A percentile compares a stretch with the other conserved stretches of the same genome.
Conservation (phyloP, 1,140 invertebrate species). For the Protaetia brevitarsis region DNA sequence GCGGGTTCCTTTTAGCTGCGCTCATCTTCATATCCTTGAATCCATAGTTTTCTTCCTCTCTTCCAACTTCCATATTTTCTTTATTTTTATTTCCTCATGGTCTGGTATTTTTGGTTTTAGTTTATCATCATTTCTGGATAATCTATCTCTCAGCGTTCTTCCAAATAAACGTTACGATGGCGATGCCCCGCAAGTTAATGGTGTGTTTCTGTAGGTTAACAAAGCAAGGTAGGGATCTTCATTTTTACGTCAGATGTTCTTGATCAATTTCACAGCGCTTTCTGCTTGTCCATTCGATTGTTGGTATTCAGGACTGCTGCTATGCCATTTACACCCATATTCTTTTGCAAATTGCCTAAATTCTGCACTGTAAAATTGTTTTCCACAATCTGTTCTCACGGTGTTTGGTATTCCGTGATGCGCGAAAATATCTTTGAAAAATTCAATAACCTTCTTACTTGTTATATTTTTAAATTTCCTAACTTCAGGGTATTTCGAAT, state of each 20-base stretch:
- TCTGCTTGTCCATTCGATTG: too few relatives aligned
- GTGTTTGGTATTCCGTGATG: slow-evolving; percentile 9
- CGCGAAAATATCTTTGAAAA: slow-evolving; percentile 8
- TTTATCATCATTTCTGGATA: neutral
- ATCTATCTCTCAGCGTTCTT: neutral
- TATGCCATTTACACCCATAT: slow-evolving; percentile 21
- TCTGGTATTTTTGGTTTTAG: neutral
- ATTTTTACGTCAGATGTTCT: slow-evolving; percentile 15
- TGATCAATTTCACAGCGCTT: slow-evolving; percentile 15
- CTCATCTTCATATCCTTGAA: neutral
- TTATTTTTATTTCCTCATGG: too few relatives aligned
- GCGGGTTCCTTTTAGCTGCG: too few relatives aligned
- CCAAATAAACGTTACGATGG: neutral
- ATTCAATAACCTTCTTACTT: neutral
- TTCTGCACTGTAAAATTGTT: slow-evolving; percentile 10
- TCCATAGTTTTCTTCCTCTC: neutral
- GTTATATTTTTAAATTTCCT: slow-evolving; percentile 10
- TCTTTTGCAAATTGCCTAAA: slow-evolving; percentile 21
- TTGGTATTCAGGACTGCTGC: slow-evolving; percentile 19
- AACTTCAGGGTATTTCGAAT: slow-evolving; percentile 23
- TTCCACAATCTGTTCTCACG: slow-evolving; percentile 8
- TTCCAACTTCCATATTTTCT: neutral
- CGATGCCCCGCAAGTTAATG: slow-evolving; percentile 14
- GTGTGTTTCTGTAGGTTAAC: neutral
- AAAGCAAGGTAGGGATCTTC: neutral